phyloP scores from a whole-genome alignment of 2,888 invertebrate species.

The Brachycybe producta region DNA sequence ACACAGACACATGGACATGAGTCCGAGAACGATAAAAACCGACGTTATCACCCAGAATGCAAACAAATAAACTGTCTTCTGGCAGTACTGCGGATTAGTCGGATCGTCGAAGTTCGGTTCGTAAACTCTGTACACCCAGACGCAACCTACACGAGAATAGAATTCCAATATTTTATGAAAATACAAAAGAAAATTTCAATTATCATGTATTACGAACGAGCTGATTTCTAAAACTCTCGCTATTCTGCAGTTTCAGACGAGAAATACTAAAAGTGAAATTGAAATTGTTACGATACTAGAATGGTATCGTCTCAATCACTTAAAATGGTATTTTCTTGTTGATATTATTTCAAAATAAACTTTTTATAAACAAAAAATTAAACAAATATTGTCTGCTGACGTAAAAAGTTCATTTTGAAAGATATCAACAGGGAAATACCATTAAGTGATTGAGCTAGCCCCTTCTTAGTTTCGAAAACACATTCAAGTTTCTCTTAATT shows the following conservation, averaged over 20 bases:
- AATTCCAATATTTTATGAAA: too few relatives aligned
- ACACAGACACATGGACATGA: conserved; percentile 42
- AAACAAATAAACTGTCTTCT: conserved; percentile 51
- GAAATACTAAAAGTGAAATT: too few relatives aligned
- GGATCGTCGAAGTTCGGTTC: conserved; percentile 43
- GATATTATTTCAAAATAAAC: too few relatives aligned
- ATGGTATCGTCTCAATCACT: not conserved
- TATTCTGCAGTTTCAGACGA: too few relatives aligned
- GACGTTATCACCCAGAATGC: conserved; percentile 56
- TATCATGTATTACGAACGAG: not conserved
- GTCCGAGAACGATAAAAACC: conserved; percentile 45
- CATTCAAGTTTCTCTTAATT: too few relatives aligned
- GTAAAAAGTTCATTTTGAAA: too few relatives aligned
- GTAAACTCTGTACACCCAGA: conserved; percentile 54
- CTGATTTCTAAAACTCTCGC: not conserved
- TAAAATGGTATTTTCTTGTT: too few relatives aligned
- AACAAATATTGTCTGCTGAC: too few relatives aligned
- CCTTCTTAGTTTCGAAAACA: too few relatives aligned
- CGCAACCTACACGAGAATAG: conserved; percentile 43
- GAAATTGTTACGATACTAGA: not conserved
- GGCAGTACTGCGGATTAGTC: conserved; percentile 43
- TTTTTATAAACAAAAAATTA: too few relatives aligned
- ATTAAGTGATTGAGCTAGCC: not conserved
- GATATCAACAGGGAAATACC: too few relatives aligned
- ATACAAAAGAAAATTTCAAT: too few relatives aligned